Base-by-base conservation (phyloP, 2,888 invertebrate genomes). In the Gasteruption jaculator region DNA sequence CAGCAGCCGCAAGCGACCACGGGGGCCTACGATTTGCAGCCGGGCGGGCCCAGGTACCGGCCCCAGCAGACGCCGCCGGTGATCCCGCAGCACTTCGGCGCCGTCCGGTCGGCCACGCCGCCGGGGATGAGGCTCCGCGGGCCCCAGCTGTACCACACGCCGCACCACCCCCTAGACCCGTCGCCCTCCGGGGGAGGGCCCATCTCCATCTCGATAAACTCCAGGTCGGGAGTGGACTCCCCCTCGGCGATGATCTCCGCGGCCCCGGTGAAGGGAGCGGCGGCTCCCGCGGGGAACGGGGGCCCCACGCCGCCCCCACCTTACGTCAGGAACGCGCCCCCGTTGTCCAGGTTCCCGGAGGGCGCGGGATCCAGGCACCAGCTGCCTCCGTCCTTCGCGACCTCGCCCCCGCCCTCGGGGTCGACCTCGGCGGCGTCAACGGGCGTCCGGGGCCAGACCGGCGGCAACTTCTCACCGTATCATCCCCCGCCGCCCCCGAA, bases 131-230 rank as follows among this genome's bases (percentile, higher is more conserved):
- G 68, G 30, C 61, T 65, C 3, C 64, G 67, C 1, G 66, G 64
- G 1, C 55, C 66, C 1, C 71, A 68, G 26, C 57, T 74, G 52
- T 75, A 73, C 52, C 75, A 74, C 46, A 65, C 71, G 2, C 59
- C 72, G 1, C 75, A 73, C 51, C 74, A 74, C 50, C 71, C 75
- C 2, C 63, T 76, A 65, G 76, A 76, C 48, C 76, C 76, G 0
- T 76, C 76, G 4, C 76, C 77, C 1, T 75, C 76, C 2, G 76
- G 76, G 16, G 76, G 77, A 5, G 75, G 76, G 3, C 71, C 74
- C 1, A 74, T 76, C 36, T 69, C 71, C 31, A 71, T 75, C 22
- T 61, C 64, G 30, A 67, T 53, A 35, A 64, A 52, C 32, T 68
- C 55, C 33, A 63, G 55, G 1, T 38, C 58, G 44, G 44, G 70